Conservation (phyloP, 2,797 vertebrate species). For the Diplodus sargus region DNA sequence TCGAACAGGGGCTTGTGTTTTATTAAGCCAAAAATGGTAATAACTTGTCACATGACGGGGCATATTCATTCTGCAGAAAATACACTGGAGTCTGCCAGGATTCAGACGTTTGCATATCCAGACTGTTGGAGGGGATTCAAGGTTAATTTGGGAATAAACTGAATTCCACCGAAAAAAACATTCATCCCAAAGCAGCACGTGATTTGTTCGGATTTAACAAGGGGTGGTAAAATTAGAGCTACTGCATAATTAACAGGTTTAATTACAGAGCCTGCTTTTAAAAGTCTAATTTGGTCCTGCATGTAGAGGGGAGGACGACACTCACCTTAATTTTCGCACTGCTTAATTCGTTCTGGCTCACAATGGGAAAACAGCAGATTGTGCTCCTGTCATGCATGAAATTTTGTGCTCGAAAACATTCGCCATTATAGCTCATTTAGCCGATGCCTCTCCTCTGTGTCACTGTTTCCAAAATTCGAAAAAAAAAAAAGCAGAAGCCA, state of each 20-base stretch:
- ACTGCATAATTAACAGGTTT: conserved; percentile 18
- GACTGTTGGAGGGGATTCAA: conserved; percentile 50
- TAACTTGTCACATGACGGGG: conserved; percentile 7
- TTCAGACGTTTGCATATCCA: conserved; percentile 19
- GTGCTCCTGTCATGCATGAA: background rate
- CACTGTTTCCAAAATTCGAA: background rate
- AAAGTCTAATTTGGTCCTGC: conserved; percentile 10
- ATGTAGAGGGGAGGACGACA: background rate
- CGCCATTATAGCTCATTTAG: too few relatives aligned
- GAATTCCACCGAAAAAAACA: conserved; percentile 1
- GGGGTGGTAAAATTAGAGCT: conserved; percentile 29
- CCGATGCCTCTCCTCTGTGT: background rate
- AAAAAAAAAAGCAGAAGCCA: background rate
- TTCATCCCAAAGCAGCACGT: background rate
- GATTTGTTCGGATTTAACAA: conserved; percentile 49
- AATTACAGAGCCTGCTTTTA: conserved; percentile 11
- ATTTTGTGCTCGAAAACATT: background rate
- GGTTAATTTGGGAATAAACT: conserved; percentile 44
- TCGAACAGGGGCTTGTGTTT: conserved; percentile 30
- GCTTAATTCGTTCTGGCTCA: background rate
- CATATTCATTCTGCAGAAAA: conserved; percentile 42
- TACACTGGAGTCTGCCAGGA: conserved; percentile 31
- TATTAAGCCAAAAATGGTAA: conserved; percentile 56
- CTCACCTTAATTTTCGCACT: background rate
- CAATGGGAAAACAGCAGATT: background rate